Evolutionary conservation across 2,113 vertebrate genomes (phyloP).

Genomic region (Isichthys henryi): DNA sequence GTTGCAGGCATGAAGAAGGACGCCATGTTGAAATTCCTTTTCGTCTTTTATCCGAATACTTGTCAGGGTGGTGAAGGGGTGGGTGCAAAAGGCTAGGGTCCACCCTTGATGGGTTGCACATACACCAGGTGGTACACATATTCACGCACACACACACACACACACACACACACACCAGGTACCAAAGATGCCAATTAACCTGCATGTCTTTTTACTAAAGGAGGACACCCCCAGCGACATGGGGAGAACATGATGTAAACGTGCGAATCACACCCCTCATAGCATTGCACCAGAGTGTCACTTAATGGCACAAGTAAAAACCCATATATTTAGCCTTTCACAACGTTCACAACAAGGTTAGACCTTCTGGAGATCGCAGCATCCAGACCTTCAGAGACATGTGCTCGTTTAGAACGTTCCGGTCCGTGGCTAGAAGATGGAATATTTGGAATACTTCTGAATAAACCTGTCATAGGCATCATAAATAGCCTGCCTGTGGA

Average conservation of each 20-base stretch:
- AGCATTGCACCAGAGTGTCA: neutral
- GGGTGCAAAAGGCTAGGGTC: neutral
- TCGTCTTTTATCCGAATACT: neutral
- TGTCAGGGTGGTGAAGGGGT: neutral
- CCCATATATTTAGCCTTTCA: neutral
- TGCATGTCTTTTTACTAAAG: neutral
- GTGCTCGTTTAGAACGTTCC: neutral
- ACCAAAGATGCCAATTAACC: neutral
- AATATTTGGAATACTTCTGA: constrained; percentile 84
- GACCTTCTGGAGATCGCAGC: neutral
- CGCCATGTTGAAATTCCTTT: neutral
- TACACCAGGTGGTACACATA: neutral
- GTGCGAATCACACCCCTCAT: neutral
- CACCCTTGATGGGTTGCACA: neutral
- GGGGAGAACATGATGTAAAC: neutral
- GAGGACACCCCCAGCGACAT: neutral
- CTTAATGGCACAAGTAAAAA: neutral
- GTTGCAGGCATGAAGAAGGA: neutral
- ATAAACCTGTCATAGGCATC: constrained; percentile 87
- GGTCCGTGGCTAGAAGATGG: constrained; percentile 35
- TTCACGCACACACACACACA: no score
- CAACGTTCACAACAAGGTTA: neutral
- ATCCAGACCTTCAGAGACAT: neutral
- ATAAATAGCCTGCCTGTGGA: constrained; percentile 83
- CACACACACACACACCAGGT: neutral